Percentiles rank a stretch among this genome's conserved stretches.
phyloP scores from a whole-genome alignment of 1,140 invertebrate species.

The Drosophila bifasciata region DNA sequence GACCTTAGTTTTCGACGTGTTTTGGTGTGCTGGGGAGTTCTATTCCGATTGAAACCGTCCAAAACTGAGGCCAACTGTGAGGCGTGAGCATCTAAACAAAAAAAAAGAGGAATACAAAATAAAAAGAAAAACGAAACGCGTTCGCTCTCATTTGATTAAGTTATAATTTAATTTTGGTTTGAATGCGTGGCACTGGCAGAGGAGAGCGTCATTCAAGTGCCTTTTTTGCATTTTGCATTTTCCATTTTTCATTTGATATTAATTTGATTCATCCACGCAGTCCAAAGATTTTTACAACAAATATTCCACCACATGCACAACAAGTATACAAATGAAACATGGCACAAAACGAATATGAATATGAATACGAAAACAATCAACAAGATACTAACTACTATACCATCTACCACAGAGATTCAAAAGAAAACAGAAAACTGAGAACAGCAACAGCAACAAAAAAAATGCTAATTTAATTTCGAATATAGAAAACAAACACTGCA shows the following conservation, averaged over 20 bases:
- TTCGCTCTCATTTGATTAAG: conserved; percentile 12
- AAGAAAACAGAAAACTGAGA: conserved; percentile 1
- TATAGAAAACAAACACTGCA: conserved; percentile 37
- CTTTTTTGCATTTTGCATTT: conserved; percentile 7
- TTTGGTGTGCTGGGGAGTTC: conserved; percentile 79
- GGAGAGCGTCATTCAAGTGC: neutral
- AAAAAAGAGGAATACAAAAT: neutral
- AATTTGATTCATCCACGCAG: conserved; percentile 37
- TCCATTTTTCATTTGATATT: conserved; percentile 28
- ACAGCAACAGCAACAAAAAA: conserved; percentile 1
- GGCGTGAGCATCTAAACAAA: conserved; percentile 47
- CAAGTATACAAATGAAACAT: conserved; percentile 52
- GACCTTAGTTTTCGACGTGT: conserved; percentile 83
- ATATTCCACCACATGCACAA: conserved; percentile 25
- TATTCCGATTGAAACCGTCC: conserved; percentile 84
- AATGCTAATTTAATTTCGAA: conserved; percentile 30
- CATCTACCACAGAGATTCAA: conserved; percentile 19
- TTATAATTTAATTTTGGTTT: conserved; percentile 22
- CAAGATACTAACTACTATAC: too few relatives aligned
- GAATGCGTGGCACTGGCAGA: neutral
- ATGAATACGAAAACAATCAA: conserved; percentile 11
- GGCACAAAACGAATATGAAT: conserved; percentile 16
- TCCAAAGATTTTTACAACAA: conserved; percentile 11
- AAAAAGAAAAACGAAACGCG: conserved; percentile 10
- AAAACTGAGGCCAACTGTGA: conserved; percentile 83